phyloP scores from a whole-genome alignment of 2,797 vertebrate genomes.

The Urosaurus nigricauda region DNA sequence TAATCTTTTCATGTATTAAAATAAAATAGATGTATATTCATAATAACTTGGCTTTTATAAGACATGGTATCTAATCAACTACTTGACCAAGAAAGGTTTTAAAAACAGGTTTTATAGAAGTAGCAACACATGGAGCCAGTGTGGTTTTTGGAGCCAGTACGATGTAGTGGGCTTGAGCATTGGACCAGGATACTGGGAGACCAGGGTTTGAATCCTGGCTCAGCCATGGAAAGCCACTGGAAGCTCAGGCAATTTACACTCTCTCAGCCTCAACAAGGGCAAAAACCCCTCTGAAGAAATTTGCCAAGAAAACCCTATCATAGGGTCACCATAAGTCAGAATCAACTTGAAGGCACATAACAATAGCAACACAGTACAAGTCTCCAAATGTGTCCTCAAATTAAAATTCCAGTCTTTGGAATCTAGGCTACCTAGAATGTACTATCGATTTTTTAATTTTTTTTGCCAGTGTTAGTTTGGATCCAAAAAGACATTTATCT shows the following conservation, averaged over 20 bases:
- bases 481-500: not conserved
- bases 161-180: no score
- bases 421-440: not conserved
- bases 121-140: not conserved
- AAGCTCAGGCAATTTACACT: no score
- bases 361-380: not conserved
- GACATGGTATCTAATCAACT: not conserved
- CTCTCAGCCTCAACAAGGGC: no score
- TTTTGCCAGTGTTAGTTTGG: not conserved
- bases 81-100: not conserved
- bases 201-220: no score
- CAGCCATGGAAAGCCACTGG: no score
- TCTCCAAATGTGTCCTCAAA: not conserved
- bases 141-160: no score
- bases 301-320: no score
- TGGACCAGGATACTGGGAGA: no score
- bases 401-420: not conserved
- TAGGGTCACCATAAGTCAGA: no score
- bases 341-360: no score
- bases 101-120: not conserved
- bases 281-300: no score
- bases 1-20: not conserved
- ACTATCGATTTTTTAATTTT: no score
- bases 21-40: not conserved
- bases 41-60: not conserved